phyloP scores from a whole-genome alignment of 2,888 invertebrate genomes.

The Heliconius hortense region DNA sequence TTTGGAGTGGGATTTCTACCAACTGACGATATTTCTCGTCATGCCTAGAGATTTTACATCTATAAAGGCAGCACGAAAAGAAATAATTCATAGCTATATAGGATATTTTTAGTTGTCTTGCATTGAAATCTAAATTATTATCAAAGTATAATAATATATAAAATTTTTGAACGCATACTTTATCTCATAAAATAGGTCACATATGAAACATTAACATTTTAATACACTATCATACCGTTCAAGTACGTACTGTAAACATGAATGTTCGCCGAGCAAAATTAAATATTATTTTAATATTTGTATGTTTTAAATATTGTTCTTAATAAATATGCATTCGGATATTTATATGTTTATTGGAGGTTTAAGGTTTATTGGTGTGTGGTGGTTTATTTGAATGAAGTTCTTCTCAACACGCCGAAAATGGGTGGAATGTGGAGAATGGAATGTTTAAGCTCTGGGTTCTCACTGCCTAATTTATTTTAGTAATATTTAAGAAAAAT shows the following conservation, averaged over 20 bases:
- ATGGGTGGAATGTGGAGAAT: background rate
- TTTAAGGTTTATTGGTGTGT: too few relatives aligned
- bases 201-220: background rate
- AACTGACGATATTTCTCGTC: too few relatives aligned
- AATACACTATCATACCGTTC: constrained; percentile 8
- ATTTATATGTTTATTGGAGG: too few relatives aligned
- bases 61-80: too few relatives aligned
- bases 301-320: background rate
- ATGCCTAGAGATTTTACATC: too few relatives aligned
- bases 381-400: too few relatives aligned
- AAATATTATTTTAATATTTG: background rate
- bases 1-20: too few relatives aligned
- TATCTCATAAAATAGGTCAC: constrained; percentile 9
- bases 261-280: constrained; percentile 8
- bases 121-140: background rate
- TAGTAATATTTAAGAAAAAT: too few relatives aligned
- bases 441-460: background rate
- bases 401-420: background rate
- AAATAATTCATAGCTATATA: too few relatives aligned
- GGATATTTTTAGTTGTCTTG: background rate
- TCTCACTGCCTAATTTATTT: too few relatives aligned
- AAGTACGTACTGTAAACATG: background rate
- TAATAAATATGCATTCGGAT: background rate
- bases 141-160: background rate
- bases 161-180: background rate